These are phyloP conservation scores for Lates japonicus DNA, from an alignment of 2,797 vertebrate genomes.

Conservation along the genomic window DNA sequence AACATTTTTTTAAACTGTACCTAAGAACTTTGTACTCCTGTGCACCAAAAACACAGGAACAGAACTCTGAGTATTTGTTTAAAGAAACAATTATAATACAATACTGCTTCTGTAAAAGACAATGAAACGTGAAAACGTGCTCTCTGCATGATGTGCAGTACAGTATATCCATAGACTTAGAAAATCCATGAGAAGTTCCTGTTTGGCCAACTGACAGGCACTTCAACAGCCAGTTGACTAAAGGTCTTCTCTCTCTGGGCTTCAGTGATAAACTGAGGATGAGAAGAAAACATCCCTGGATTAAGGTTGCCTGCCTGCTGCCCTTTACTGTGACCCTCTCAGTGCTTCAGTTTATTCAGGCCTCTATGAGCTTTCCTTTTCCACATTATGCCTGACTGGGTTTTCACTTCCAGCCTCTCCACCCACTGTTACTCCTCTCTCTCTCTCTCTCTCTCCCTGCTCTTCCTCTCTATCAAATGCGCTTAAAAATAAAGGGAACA, in stretches of 20 bases:
- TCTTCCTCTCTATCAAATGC: neutral
- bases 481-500: conserved; percentile 5
- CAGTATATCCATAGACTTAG: neutral
- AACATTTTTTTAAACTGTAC: too few species aligned
- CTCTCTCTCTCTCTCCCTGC: conserved; percentile 3
- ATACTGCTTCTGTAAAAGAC: neutral
- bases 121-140: neutral
- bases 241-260: conserved; percentile 43
- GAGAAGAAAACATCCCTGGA: conserved; percentile 59
- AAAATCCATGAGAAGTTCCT: conserved; percentile 14
- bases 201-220: conserved; percentile 17
- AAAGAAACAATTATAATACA: neutral
- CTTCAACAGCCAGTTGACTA: conserved; percentile 23
- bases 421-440: conserved; percentile 30
- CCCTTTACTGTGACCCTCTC: conserved; percentile 53
- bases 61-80: too few species aligned
- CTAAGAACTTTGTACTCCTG: too few species aligned
- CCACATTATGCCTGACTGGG: conserved; percentile 39
- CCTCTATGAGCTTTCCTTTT: conserved; percentile 52
- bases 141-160: neutral
- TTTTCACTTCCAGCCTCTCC: conserved; percentile 38
- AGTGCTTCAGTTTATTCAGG: conserved; percentile 54
- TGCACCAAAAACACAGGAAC: too few species aligned
- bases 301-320: conserved; percentile 46
- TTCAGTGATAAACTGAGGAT: conserved; percentile 54